Evolutionary conservation across 2,797 vertebrate genomes (phyloP).

Genomic region (Ammospiza maritima): DNA sequence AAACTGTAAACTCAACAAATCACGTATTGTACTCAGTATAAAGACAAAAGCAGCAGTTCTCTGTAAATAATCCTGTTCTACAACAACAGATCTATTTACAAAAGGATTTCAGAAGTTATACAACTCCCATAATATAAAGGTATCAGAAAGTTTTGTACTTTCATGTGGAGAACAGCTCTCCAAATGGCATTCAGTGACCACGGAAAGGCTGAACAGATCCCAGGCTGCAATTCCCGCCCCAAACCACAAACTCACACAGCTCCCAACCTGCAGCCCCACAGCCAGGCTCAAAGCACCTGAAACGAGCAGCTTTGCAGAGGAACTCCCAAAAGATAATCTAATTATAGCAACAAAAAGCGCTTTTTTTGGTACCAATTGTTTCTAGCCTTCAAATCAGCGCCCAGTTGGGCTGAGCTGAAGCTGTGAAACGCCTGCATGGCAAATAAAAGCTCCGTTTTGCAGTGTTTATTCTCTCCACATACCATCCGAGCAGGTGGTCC

Average conservation of each 20-base stretch:
- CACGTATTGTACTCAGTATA: neutral
- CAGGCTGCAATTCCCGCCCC: neutral
- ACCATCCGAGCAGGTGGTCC: neutral
- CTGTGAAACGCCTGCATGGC: neutral
- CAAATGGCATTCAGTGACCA: neutral
- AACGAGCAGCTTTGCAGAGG: neutral
- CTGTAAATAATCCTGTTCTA: slow-evolving; percentile 54
- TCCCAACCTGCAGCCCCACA: neutral
- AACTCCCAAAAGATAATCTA: neutral
- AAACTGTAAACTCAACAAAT: slow-evolving; percentile 42
- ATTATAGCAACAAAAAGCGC: neutral
- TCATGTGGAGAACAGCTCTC: neutral
- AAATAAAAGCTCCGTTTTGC: neutral
- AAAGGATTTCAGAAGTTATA: slow-evolving; percentile 53
- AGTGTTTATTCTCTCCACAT: neutral
- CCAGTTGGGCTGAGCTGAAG: neutral
- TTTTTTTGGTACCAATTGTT: neutral
- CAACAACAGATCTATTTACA: slow-evolving; percentile 52
- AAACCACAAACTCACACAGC: neutral
- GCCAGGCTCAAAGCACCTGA: neutral
- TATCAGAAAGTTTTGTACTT: neutral
- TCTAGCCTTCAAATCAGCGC: no score
- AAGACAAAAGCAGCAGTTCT: slow-evolving; percentile 45
- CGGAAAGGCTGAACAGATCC: neutral
- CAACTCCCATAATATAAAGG: slow-evolving; percentile 9